Base-by-base conservation (phyloP, 2,888 invertebrate genomes). In the Hedychridium roseum region DNA sequence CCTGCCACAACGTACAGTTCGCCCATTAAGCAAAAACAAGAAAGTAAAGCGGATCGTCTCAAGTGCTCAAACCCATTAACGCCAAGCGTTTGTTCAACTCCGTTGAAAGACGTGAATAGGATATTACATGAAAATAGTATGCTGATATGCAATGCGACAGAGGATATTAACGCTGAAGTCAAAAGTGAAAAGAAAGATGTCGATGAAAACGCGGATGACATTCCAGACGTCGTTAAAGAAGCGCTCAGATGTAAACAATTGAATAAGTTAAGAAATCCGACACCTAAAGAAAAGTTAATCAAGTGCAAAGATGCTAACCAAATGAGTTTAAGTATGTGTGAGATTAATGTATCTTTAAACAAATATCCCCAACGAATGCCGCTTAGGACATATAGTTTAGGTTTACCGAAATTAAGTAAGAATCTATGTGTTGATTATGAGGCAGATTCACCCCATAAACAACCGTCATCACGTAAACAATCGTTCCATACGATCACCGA, bases 81-180 rank as follows among this genome's bases (percentile, higher is more conserved):
- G 56, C 89, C 89, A 0, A 90, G 89, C 54, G 86, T 91, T 0
- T 90, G 89, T 57, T 89, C 89, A 0, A 91, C 91, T 0, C 91
- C 91, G 0, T 85, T 91, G 84, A 85, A 88, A 0, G 91, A 91
- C 70, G 68, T 78, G 1, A 88, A 85, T 72, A 89, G 90, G 74
- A 82, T 91, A 1, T 71, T 91, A 3, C 88, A 89, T 61, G 88
- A 85, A 6, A 89, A 86, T 50, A 86, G 88, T 28, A 81, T 91
- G 57, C 88, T 90, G 0, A 91, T 91, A 63, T 90, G 90, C 70
- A 85, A 86, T 54, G 84, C 86, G 0, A 49, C 57, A 12, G 68
- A 68, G 23, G 54, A 55, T n/a, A 20, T 18, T 9, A 64, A 46
- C 36, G 20, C 11, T 1, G 51, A 57, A 18, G 7, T 31, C n/a